Evolutionary conservation across 2,113 vertebrate genomes (phyloP).

Genomic region (Phrynosoma blainvillii): DNA sequence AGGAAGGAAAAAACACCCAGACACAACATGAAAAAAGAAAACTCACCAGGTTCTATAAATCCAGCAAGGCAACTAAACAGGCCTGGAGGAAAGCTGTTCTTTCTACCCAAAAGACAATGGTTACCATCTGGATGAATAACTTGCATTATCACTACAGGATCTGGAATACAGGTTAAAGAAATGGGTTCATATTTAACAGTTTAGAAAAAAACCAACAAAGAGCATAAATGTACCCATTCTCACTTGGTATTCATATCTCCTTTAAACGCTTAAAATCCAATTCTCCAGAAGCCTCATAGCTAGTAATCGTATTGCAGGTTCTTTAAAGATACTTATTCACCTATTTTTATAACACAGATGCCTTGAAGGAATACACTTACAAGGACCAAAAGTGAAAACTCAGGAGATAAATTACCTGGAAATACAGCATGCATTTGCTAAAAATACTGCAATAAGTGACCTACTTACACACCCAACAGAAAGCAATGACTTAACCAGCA

Average conservation of each 20-base stretch:
- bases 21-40: conserved; percentile 17
- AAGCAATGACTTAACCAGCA: conserved; percentile 12
- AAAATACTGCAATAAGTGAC: conserved; percentile 18
- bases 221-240: not conserved
- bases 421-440: not conserved
- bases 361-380: not conserved
- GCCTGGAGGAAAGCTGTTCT: conserved; percentile 86
- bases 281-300: not conserved
- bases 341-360: not conserved
- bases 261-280: conserved; percentile 1
- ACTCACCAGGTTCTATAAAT: conserved; percentile 92
- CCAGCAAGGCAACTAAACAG: conserved; percentile 96
- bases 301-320: conserved; percentile 29
- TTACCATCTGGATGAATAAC: conserved; percentile 94
- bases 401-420: conserved; percentile 22
- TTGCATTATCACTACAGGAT: conserved; percentile 98
- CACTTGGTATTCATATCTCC: not conserved
- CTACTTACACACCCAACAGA: not conserved
- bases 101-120: conserved; percentile 91
- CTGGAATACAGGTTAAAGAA: conserved; percentile 64
- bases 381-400: conserved; percentile 15
- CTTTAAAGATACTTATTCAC: not conserved
- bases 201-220: conserved; percentile 24
- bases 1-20: not conserved
- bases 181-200: conserved; percentile 7